Conservation (phyloP, 2,888 invertebrate species). For the Pandemis cinnamomeana region DNA sequence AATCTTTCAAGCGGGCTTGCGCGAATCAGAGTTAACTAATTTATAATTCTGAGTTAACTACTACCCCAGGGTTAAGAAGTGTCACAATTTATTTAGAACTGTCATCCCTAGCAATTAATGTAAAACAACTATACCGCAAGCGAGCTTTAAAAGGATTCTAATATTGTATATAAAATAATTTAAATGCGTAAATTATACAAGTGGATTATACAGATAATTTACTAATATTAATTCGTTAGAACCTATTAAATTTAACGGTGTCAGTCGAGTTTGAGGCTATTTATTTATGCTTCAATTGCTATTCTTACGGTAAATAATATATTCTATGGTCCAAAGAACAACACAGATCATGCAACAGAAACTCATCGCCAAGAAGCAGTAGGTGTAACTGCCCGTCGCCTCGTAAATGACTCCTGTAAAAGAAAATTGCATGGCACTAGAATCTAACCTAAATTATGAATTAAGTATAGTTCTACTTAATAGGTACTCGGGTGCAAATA, state of each 20-base stretch:
- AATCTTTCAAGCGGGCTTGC: no score
- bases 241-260: constrained; percentile 12
- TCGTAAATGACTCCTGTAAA: constrained; percentile 73
- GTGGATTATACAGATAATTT: not conserved
- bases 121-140: not conserved
- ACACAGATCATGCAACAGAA: constrained; percentile 87
- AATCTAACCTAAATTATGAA: no score
- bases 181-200: not conserved
- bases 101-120: not conserved
- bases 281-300: constrained; percentile 44
- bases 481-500: no score
- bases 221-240: constrained; percentile 4
- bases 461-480: no score
- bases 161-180: not conserved
- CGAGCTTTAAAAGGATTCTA: not conserved
- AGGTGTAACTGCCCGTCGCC: constrained; percentile 86
- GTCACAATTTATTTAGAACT: not conserved
- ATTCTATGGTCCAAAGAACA: constrained; percentile 88
- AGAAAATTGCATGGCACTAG: not conserved
- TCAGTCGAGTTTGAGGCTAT: constrained; percentile 22
- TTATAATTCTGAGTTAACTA: no score
- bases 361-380: constrained; percentile 88
- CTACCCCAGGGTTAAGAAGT: no score
- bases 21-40: no score
- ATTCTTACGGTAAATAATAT: constrained; percentile 60